Evolutionary conservation across 2,888 invertebrate species (phyloP).

Genomic region (Thyatira batis): DNA sequence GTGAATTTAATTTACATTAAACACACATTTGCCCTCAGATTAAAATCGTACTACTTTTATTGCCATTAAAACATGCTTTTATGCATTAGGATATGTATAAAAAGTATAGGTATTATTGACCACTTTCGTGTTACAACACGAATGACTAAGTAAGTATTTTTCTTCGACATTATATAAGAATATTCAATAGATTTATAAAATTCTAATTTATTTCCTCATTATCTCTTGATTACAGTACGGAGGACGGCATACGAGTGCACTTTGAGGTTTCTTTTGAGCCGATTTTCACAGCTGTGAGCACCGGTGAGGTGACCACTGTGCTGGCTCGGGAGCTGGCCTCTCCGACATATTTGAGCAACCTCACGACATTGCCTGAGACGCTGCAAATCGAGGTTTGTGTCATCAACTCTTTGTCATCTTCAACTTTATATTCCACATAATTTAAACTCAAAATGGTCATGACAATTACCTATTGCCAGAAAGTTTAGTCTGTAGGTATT

Average conservation of each 20-base stretch:
- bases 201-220: neutral
- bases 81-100: neutral
- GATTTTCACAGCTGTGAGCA: constrained; percentile 85
- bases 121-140: neutral
- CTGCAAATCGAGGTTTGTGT: constrained; percentile 66
- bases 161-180: no score
- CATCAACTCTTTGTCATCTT: no score
- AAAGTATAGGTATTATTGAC: neutral
- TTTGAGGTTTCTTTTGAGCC: constrained; percentile 94
- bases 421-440: no score
- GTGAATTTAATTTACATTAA: neutral
- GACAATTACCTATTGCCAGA: no score
- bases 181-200: no score
- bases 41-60: neutral
- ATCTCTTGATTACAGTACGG: constrained; percentile 39
- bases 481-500: no score
- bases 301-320: constrained; percentile 85
- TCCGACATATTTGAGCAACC: constrained; percentile 63
- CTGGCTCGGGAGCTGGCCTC: constrained; percentile 84
- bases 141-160: neutral
- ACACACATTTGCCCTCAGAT: neutral
- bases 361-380: constrained; percentile 61
- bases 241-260: constrained; percentile 88
- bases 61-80: neutral
- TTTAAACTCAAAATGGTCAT: no score